Percentiles rank a stretch among this genome's conserved stretches.
Evolutionary conservation across 2,113 vertebrate genomes (phyloP).

Genomic region (Porphyrio hochstetteri): DNA sequence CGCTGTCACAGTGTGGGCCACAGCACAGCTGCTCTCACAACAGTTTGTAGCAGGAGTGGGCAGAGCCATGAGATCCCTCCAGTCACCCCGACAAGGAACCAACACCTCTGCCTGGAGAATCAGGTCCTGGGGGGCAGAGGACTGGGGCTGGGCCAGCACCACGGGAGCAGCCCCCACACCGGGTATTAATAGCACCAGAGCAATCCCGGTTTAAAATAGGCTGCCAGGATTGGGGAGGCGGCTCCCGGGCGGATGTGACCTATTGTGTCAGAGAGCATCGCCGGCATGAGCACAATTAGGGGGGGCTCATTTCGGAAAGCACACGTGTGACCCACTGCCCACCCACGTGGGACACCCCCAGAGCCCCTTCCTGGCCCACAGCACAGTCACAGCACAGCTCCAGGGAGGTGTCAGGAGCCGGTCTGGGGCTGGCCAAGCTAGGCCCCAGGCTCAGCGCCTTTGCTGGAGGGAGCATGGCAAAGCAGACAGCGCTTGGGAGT

Average conservation of each 20-base stretch:
- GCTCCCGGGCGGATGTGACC: slow-evolving; percentile 49
- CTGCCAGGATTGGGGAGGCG: slow-evolving; percentile 41
- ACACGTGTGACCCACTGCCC: not conserved
- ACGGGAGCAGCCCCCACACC: slow-evolving; percentile 21
- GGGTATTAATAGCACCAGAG: slow-evolving; percentile 62
- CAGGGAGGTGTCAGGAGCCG: not conserved
- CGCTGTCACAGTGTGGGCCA: not conserved
- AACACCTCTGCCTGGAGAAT: not conserved
- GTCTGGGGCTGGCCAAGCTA: not conserved
- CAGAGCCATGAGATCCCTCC: not conserved
- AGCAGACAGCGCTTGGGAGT: not conserved
- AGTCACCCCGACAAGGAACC: not conserved
- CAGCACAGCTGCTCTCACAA: not conserved
- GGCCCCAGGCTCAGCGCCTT: not conserved
- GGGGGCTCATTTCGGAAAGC: not conserved
- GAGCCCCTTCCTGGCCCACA: not conserved
- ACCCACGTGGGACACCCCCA: not conserved
- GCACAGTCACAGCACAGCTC: not conserved
- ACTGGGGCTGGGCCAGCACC: not conserved
- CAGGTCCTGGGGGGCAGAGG: not conserved
- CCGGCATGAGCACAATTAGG: not conserved
- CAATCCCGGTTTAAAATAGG: slow-evolving; percentile 65
- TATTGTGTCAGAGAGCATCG: slow-evolving; percentile 54
- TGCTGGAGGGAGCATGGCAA: not conserved
- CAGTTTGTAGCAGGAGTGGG: not conserved